These are phyloP conservation scores for Apis cerana DNA, from an alignment of 1,140 invertebrate genomes.

Conservation along the genomic window DNA sequence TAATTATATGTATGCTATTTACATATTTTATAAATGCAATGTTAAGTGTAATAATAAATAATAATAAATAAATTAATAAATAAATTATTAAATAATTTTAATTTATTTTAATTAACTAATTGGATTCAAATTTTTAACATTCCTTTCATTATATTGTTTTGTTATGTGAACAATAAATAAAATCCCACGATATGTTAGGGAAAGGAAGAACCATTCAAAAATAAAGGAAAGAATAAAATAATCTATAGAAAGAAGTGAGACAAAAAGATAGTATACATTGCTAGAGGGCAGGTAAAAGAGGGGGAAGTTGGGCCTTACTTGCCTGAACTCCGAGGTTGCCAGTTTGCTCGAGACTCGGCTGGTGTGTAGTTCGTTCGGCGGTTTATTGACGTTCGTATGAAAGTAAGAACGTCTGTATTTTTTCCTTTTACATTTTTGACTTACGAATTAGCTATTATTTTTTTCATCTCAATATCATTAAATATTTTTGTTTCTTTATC, in stretches of 20 bases:
- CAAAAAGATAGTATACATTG: slow-evolving; percentile 14
- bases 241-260: not conserved
- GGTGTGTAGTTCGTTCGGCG: slow-evolving; percentile 34
- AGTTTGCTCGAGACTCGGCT: slow-evolving; percentile 55
- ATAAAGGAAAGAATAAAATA: not conserved
- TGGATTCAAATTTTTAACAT: not conserved
- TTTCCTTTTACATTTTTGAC: slow-evolving; percentile 12
- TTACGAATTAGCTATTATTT: slow-evolving; percentile 4
- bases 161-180: not conserved
- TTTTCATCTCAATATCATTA: not conserved
- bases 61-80: not conserved
- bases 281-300: slow-evolving; percentile 37
- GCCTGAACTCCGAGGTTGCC: slow-evolving; percentile 57
- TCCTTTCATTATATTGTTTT: slow-evolving; percentile 33
- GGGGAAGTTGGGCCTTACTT: slow-evolving; percentile 66
- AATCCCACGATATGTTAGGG: slow-evolving; percentile 7
- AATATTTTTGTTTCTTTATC: not conserved
- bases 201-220: not conserved
- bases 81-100: not conserved
- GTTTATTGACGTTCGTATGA: slow-evolving; percentile 39
- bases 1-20: not conserved
- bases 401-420: slow-evolving; percentile 1
- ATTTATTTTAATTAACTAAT: not conserved
- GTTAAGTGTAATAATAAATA: not conserved
- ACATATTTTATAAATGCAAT: not conserved